A percentile compares a stretch with the other conserved stretches of the same genome.
phyloP scores from a whole-genome alignment of 2,113 vertebrate genomes.

The Syrrhaptes paradoxus region DNA sequence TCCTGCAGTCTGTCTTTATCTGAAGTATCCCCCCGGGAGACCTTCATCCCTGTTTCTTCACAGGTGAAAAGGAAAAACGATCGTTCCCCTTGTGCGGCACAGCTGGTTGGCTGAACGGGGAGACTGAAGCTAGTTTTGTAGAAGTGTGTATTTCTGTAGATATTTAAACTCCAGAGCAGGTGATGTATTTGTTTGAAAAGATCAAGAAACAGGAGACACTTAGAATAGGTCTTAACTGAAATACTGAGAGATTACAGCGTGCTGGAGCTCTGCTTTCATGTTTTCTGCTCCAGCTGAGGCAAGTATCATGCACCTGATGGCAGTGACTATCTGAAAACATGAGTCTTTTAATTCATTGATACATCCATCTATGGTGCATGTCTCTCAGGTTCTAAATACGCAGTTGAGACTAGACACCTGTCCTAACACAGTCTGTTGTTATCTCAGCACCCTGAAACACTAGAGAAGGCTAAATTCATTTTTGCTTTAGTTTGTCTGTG shows the following conservation, averaged over 20 bases:
- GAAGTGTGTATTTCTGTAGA: neutral
- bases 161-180: neutral
- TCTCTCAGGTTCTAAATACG: neutral
- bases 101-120: neutral
- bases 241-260: neutral
- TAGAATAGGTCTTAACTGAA: neutral
- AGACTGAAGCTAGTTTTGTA: neutral
- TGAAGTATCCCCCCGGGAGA: conserved; percentile 4
- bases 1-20: conserved; percentile 42
- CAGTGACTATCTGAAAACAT: neutral
- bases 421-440: neutral
- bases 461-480: neutral
- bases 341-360: neutral
- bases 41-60: conserved; percentile 17
- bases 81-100: neutral
- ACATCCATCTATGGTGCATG: neutral
- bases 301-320: neutral
- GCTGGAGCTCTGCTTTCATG: neutral
- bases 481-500: neutral
- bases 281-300: neutral
- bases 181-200: neutral
- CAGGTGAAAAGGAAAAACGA: neutral
- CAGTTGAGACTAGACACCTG: neutral
- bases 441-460: neutral
- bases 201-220: neutral